Conservation (phyloP, 2,113 vertebrate genomes). For the Bubo scandiacus region DNA sequence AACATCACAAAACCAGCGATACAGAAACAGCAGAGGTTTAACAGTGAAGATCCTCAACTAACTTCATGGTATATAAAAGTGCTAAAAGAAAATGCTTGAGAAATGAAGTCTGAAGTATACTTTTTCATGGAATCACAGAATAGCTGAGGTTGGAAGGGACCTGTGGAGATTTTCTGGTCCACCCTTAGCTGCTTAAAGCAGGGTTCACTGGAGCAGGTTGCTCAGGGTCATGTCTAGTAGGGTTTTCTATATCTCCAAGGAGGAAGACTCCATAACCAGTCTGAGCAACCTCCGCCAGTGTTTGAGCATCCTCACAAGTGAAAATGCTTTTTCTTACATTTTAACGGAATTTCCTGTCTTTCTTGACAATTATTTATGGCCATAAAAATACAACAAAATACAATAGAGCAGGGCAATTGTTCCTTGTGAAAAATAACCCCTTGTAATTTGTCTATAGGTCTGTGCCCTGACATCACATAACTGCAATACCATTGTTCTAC, state of each 20-base stretch:
- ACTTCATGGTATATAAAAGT: background rate
- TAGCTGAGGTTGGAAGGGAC: background rate
- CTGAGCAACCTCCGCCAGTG: background rate
- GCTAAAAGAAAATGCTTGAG: background rate
- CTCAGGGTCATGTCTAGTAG: background rate
- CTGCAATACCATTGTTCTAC: background rate
- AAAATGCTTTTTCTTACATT: background rate
- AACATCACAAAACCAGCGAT: background rate
- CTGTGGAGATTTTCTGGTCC: background rate
- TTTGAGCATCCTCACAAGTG: background rate
- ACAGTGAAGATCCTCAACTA: background rate
- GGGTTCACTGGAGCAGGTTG: background rate
- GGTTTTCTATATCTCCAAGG: background rate
- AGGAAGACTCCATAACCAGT: background rate
- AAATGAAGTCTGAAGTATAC: background rate
- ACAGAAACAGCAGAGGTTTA: background rate
- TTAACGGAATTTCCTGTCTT: background rate
- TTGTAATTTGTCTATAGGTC: background rate
- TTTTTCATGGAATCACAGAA: background rate
- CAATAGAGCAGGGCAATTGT: background rate
- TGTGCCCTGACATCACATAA: background rate
- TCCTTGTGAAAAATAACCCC: background rate
- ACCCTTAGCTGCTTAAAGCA: background rate
- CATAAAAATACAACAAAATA: background rate
- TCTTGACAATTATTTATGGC: background rate